These are phyloP conservation scores for Euglossa dilemma DNA, from an alignment of 1,140 invertebrate genomes.

Conservation along the genomic window DNA sequence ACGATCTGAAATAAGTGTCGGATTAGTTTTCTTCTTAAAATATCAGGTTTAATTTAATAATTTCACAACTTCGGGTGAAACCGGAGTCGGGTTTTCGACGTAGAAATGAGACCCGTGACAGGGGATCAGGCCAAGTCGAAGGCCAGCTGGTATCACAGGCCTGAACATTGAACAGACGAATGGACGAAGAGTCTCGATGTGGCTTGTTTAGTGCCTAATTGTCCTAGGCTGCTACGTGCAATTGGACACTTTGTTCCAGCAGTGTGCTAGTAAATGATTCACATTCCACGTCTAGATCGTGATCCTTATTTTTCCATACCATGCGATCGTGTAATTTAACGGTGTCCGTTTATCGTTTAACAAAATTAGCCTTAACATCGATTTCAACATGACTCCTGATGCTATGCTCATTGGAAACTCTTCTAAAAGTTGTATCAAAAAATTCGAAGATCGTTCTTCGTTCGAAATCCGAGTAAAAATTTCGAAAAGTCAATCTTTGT, in stretches of 20 bases:
- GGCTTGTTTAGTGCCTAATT: conserved; percentile 16
- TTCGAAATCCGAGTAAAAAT: not conserved
- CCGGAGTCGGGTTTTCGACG: too few species aligned
- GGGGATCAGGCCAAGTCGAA: too few species aligned
- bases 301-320: not conserved
- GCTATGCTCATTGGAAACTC: not conserved
- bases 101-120: too few species aligned
- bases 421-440: fast-evolving
- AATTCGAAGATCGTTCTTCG: too few species aligned
- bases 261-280: not conserved
- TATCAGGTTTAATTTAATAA: too few species aligned
- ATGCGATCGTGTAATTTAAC: too few species aligned
- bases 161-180: not conserved
- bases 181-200: not conserved
- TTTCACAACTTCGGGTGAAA: too few species aligned
- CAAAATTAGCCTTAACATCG: too few species aligned
- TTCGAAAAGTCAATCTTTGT: not conserved
- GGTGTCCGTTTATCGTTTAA: too few species aligned
- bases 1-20: not conserved
- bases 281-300: not conserved
- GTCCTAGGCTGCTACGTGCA: not conserved
- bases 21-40: not conserved
- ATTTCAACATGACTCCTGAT: not conserved
- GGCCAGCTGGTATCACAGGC: not conserved
- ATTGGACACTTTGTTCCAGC: conserved; percentile 17